Percentiles rank a stretch among this genome's conserved stretches.
These are phyloP conservation scores for Drosophila formosana DNA, from an alignment of 2,888 invertebrate genomes.

Conservation along the genomic window DNA sequence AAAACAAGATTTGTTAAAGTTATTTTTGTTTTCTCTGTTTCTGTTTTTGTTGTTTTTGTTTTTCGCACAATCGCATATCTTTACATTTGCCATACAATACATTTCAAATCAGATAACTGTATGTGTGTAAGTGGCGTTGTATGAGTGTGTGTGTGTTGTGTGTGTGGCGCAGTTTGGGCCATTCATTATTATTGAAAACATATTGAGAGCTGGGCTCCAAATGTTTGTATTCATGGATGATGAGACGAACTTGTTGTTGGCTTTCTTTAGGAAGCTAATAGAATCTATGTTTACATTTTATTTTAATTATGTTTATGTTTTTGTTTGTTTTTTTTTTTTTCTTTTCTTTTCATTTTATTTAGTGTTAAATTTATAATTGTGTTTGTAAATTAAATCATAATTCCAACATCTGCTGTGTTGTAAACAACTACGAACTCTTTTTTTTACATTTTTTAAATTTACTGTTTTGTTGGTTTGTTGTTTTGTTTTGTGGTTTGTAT, in stretches of 20 bases:
- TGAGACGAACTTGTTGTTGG: constrained; percentile 11
- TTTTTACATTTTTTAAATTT: constrained; percentile 49
- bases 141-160: constrained; percentile 7
- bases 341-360: constrained; percentile 40
- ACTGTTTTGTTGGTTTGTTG: constrained; percentile 1
- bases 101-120: constrained; percentile 24
- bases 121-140: constrained; percentile 6
- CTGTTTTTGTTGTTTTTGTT: constrained; percentile 16
- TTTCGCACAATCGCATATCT: constrained; percentile 46
- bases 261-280: constrained; percentile 23
- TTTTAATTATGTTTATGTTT: constrained; percentile 1
- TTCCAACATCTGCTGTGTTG: constrained; percentile 51
- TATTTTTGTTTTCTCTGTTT: constrained; percentile 21
- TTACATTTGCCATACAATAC: constrained; percentile 50
- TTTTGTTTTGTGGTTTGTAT: constrained; percentile 25
- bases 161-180: constrained; percentile 19
- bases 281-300: constrained; percentile 19
- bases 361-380: constrained; percentile 34
- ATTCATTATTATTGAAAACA: constrained; percentile 36
- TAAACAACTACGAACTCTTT: constrained; percentile 50
- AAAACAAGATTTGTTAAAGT: constrained; percentile 52
- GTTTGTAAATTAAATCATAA: constrained; percentile 37
- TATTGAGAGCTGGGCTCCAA: constrained; percentile 27
- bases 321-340: constrained; percentile 12
- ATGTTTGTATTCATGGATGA: constrained; percentile 21